Evolutionary conservation across 2,113 vertebrate species (phyloP), one percentile per base, ranked within the genome.

Genomic region (Microtus pennsylvanicus): DNA sequence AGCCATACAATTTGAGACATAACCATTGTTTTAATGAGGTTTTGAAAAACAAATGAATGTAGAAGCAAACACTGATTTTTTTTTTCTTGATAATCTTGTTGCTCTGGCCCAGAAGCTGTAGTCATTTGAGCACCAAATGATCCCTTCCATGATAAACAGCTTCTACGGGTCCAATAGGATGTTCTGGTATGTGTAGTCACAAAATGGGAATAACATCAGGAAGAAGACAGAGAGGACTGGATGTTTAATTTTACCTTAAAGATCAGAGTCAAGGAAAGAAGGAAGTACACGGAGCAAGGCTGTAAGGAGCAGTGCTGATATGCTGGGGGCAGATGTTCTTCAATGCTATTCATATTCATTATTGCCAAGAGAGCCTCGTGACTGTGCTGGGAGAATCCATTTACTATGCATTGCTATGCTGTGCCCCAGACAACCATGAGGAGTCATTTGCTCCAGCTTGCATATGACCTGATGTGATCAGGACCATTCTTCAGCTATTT

Each of bases 21-120:
- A 95, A 95, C 97, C 93, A 98, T 98, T 97, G 92, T 91, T 82
- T 76, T 96, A 97, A 97, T 93, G 74, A 89, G 77, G 88, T 94
- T 94, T 95, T 92, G 77, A 65, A 95, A 91, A 76, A 82, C 28
- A 93, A 98, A 97, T 8, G 13, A 91, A 96, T 78, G 45, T 83
- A 82, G 85, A 92, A 89, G 89, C 45, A 94, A 93, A 95, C 67
- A 89, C 80, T 90, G 80, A 94, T n/a, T 11, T 52, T 78, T 96
- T 91, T 97, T 93, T 91, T 85, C 92, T 52, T 85, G 50, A 94
- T 94, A 93, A 97, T 89, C 67, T 61, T 76, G 30, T 86, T 88
- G 63, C 61, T 95, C 55, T 90, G 47, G 76, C 81, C 76, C 72
- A 82, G 55, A 52, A 89, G 63, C 92, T 22, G 0, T 61, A 95